A percentile compares a stretch with the other conserved stretches of the same genome.
Conservation (phyloP, 2,113 vertebrate genomes). For the Myrmecobius fasciatus region DNA sequence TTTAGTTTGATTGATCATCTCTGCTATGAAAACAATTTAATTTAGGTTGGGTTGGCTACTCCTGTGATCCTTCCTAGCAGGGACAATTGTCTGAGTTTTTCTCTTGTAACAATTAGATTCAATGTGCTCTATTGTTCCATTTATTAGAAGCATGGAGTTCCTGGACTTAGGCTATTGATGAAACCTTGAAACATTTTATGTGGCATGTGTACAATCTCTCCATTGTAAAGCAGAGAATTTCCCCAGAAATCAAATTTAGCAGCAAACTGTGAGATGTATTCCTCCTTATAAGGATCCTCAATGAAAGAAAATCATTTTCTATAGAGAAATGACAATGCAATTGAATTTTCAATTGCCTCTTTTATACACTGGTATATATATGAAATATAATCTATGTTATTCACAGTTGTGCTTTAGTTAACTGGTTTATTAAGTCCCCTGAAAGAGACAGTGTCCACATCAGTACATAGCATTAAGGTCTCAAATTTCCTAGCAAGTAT, state of each 20-base stretch:
- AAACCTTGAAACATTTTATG: background rate
- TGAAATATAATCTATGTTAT: background rate
- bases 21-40: background rate
- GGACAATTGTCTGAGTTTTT: background rate
- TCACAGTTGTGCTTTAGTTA: background rate
- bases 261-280: background rate
- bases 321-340: background rate
- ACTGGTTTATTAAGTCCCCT: background rate
- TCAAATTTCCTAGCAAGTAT: background rate
- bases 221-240: background rate
- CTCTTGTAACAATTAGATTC: background rate
- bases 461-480: background rate
- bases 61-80: background rate
- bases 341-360: background rate
- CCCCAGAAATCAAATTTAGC: background rate
- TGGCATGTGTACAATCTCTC: background rate
- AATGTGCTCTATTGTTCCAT: background rate
- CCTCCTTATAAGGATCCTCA: background rate
- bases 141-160: background rate
- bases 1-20: background rate
- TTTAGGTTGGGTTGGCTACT: background rate
- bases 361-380: background rate
- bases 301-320: background rate
- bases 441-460: background rate
- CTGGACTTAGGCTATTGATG: background rate